These are phyloP conservation scores for Propithecus perrieri DNA, from an alignment of 2,797 vertebrate species.

Conservation along the genomic window DNA sequence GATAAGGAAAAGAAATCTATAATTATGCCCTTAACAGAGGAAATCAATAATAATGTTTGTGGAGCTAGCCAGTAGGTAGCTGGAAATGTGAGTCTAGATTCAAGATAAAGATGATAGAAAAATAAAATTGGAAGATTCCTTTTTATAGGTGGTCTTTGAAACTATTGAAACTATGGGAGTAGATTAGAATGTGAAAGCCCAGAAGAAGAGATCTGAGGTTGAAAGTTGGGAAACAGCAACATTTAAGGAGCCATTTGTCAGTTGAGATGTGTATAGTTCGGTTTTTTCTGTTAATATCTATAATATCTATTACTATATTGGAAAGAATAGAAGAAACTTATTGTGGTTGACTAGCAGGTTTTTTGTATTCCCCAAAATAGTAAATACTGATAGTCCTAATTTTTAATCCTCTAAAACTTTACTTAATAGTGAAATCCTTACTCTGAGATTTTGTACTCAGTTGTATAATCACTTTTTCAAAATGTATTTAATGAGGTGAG, in stretches of 20 bases:
- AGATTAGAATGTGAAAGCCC: neutral
- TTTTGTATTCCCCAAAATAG: neutral
- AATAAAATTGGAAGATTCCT: neutral
- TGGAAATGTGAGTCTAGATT: neutral
- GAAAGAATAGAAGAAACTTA: neutral
- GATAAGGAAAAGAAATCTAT: slow-evolving; percentile 6
- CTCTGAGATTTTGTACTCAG: neutral
- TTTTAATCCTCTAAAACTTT: slow-evolving; percentile 44
- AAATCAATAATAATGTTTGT: neutral
- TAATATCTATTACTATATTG: neutral
- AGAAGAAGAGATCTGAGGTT: neutral
- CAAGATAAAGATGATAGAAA: neutral
- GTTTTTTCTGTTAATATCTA: neutral
- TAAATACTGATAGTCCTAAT: neutral
- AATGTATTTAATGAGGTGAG: slow-evolving; percentile 11
- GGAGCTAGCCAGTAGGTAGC: neutral
- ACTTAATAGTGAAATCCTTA: slow-evolving; percentile 8
- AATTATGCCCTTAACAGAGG: slow-evolving; percentile 18
- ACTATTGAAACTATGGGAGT: slow-evolving; percentile 29
- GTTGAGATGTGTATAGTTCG: neutral
- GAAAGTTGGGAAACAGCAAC: neutral
- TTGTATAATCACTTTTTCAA: neutral
- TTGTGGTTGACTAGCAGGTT: neutral
- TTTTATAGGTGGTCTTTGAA: neutral
- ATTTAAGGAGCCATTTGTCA: slow-evolving; percentile 7